A percentile compares a stretch with the other conserved stretches of the same genome.
These are phyloP conservation scores for Salvelinus fontinalis DNA, from an alignment of 2,113 vertebrate species.

Conservation along the genomic window DNA sequence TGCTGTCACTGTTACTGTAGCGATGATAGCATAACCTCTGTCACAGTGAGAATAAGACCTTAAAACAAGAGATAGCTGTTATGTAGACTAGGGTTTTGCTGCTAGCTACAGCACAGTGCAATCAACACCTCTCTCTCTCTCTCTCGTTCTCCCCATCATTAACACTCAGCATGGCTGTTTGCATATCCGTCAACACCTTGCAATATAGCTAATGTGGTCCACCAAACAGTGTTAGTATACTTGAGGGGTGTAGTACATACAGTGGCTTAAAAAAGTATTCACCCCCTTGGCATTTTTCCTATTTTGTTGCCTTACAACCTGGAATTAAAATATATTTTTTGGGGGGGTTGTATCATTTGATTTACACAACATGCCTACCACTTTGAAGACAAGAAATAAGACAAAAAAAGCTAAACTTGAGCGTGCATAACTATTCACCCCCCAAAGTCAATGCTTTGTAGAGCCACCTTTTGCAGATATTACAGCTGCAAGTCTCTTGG, in stretches of 20 bases:
- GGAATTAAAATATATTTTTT: too few relatives aligned
- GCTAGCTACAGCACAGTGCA: conserved; percentile 41
- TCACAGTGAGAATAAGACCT: conserved; percentile 50
- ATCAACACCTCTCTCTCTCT: conserved; percentile 68
- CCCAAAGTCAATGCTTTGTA: too few relatives aligned
- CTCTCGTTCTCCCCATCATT: conserved; percentile 61
- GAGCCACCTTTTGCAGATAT: too few relatives aligned
- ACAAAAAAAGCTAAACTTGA: too few relatives aligned
- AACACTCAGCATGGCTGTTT: conserved; percentile 64
- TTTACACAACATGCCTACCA: too few relatives aligned
- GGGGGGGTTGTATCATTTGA: too few relatives aligned
- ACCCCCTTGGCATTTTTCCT: too few relatives aligned
- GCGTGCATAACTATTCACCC: too few relatives aligned
- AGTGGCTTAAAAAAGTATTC: too few relatives aligned
- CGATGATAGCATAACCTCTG: conserved; percentile 47
- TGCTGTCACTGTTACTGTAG: conserved; percentile 21
- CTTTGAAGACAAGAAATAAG: too few relatives aligned
- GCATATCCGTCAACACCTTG: conserved; percentile 64
- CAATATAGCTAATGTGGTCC: conserved; percentile 50
- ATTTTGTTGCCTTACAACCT: too few relatives aligned
- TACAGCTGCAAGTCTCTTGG: too few relatives aligned
- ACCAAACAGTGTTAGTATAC: conserved; percentile 22
- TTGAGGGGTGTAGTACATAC: not conserved
- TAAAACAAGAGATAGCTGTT: conserved; percentile 31
- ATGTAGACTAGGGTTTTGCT: conserved; percentile 56